These are phyloP conservation scores for Polyommatus iphigenia DNA, from an alignment of 2,888 invertebrate species.

Conservation along the genomic window DNA sequence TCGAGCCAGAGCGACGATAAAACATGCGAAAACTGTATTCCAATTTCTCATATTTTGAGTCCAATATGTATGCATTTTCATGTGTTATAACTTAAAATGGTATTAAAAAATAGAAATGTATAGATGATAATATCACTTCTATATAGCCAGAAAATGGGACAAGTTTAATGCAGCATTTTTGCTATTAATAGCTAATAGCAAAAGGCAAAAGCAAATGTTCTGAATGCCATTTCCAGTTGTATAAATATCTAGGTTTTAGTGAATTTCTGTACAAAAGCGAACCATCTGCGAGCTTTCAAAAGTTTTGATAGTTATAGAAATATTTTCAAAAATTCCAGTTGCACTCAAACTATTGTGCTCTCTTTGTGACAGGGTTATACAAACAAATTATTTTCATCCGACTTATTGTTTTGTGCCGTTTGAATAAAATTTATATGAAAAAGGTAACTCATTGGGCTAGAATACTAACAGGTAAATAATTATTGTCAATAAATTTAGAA, in stretches of 20 bases:
- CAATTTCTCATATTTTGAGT: too few species aligned
- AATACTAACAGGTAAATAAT: too few species aligned
- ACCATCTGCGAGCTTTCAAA: slow-evolving; percentile 6
- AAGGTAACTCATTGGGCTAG: neutral
- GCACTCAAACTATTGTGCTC: neutral
- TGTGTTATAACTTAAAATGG: too few species aligned
- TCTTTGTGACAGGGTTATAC: neutral
- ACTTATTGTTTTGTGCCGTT: neutral
- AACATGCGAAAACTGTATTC: too few species aligned
- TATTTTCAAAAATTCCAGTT: slow-evolving; percentile 4
- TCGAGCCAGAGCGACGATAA: too few species aligned
- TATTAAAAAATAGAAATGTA: too few species aligned
- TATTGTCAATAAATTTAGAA: too few species aligned
- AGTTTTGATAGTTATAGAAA: slow-evolving; percentile 7
- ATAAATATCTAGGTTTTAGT: slow-evolving; percentile 14
- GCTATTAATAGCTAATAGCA: slow-evolving; percentile 42
- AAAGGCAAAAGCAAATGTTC: slow-evolving; percentile 50
- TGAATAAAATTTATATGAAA: neutral
- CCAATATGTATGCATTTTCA: too few species aligned
- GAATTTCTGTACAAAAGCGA: neutral
- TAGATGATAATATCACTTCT: too few species aligned
- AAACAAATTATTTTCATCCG: neutral
- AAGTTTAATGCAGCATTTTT: slow-evolving; percentile 30
- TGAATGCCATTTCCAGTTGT: slow-evolving; percentile 16
- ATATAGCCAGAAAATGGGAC: neutral